Conservation (phyloP, 2,797 vertebrate genomes). For the Babyrousa celebensis region DNA sequence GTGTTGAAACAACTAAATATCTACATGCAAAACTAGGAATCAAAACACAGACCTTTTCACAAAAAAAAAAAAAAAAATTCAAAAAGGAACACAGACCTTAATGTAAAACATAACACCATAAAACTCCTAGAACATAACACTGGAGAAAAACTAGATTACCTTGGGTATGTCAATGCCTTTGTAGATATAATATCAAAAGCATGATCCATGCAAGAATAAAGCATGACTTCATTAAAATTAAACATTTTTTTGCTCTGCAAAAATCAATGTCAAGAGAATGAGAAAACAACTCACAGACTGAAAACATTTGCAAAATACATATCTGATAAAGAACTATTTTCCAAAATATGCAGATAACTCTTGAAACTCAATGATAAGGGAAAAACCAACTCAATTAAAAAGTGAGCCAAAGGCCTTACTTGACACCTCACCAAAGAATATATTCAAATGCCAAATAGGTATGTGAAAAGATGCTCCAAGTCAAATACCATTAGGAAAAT, state of each 20-base stretch:
- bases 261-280: neutral
- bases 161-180: neutral
- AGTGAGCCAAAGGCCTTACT: neutral
- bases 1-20: neutral
- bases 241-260: neutral
- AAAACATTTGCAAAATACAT: neutral
- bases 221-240: neutral
- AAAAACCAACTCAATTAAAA: neutral
- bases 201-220: neutral
- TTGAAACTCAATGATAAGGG: neutral
- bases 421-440: neutral
- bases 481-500: neutral
- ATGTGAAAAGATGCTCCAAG: neutral
- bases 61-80: neutral
- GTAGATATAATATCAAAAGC: neutral
- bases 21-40: neutral
- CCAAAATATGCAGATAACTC: neutral
- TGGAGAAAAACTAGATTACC: neutral
- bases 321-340: neutral
- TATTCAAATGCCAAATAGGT: neutral
- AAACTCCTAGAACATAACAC: neutral
- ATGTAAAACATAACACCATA: neutral
- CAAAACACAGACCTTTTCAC: neutral
- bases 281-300: neutral
- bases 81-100: constrained; percentile 14